Base-by-base conservation (phyloP, 2,888 invertebrate species). In the Drosophila planitibia region DNA sequence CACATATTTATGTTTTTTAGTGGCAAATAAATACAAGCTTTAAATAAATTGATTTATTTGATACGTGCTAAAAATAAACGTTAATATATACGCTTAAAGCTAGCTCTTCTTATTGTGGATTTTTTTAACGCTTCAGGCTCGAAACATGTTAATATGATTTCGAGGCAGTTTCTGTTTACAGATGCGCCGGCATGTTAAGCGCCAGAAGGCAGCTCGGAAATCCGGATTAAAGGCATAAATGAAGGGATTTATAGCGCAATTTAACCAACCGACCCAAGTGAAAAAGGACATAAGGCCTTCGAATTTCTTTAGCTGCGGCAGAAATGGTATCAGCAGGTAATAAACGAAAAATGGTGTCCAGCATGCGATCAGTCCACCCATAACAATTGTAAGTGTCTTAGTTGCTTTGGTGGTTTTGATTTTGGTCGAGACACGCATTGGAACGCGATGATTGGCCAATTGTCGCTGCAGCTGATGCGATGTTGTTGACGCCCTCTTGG, bases 141-240 rank as follows among this genome's bases (percentile, higher is more conserved):
- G 92, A 65, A 93, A 92, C 79, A 92, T 88, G 64, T 89, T 82
- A 49, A 92, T 74, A 66, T 91, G 92, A 75, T 92, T 93, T 37
- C 85, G 83, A 19, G 90, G 81, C 37, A 91, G 80, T 66, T 91
- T 91, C 61, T 87, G 91, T 73, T 91, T 93, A 64, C 92, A 93
- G 66, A 94, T 90, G 53, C 90, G 89, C 16, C 91, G 82, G 58
- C 93, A 92, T 55, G 97, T 97, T 44, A 97, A 94, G 76, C 97
- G 95, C 97, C 97, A 97, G 91, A 97, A 97, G 0, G 97, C 97
- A 83, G 97, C 95, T 91, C 97, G 95, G 91, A 97, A 97, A 92
- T 97, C 97, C 0, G 96, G 96, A 79, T 97, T 97, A 93, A 97
- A 97, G 19, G 97, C 97, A 91, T 98, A 98, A 88, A 98, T 98